These are phyloP conservation scores for Sminthopsis crassicaudata DNA, from an alignment of 2,113 vertebrate species.

Conservation along the genomic window DNA sequence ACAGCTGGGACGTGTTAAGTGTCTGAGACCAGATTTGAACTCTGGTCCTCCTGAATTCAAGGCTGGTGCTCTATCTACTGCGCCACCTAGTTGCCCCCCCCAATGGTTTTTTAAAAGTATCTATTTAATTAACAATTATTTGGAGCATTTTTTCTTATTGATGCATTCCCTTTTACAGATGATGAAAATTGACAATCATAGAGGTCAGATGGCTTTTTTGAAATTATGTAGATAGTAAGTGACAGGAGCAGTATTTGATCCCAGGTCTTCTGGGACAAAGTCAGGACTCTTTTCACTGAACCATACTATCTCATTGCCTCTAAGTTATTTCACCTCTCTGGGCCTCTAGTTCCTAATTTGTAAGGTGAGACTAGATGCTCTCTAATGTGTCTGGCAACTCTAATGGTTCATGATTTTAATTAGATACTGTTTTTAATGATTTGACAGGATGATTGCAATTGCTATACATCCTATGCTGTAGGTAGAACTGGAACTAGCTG, in stretches of 20 bases:
- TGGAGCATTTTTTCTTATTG: background rate
- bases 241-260: background rate
- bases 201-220: background rate
- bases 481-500: background rate
- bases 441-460: background rate
- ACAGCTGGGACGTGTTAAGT: no score
- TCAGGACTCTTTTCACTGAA: background rate
- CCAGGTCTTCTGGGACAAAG: background rate
- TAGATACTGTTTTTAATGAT: background rate
- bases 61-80: no score
- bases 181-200: background rate
- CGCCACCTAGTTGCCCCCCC: no score
- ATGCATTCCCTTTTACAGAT: background rate
- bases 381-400: background rate
- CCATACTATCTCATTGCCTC: background rate
- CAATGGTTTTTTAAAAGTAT: no score
- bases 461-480: conserved; percentile 23
- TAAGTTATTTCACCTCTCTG: background rate
- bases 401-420: background rate
- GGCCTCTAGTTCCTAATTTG: background rate
- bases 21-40: no score
- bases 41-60: no score
- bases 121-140: background rate
- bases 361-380: background rate
- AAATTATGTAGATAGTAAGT: background rate